Conservation (phyloP, 2,113 vertebrate species). For the Ceyx cyanopectus region DNA sequence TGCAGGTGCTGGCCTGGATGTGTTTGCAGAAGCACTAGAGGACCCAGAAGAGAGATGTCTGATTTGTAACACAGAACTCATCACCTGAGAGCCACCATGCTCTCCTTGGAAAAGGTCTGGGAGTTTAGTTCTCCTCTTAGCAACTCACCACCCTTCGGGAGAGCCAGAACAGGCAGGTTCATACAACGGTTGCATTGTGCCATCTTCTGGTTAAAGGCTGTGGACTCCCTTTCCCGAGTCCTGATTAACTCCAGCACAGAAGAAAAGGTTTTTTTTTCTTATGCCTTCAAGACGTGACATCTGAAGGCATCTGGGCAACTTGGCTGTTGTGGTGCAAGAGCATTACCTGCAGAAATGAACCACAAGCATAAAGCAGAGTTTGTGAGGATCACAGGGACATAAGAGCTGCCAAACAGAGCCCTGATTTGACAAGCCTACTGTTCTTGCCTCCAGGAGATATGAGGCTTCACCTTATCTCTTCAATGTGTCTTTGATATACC, state of each 20-base stretch:
- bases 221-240: not conserved
- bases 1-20: rapidly evolving
- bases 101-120: not conserved
- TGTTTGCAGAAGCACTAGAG: not conserved
- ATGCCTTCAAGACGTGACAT: not conserved
- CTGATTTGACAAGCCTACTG: not conserved
- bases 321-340: not conserved
- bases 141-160: rapidly evolving
- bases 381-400: rapidly evolving
- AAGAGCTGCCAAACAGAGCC: not conserved
- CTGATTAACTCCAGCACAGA: not conserved
- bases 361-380: not conserved
- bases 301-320: not conserved
- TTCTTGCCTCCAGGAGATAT: not conserved
- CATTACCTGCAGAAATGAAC: not conserved
- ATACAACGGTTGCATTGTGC: slow-evolving; percentile 62
- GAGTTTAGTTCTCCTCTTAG: not conserved
- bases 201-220: slow-evolving; percentile 69
- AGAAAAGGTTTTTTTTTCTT: not conserved
- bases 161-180: not conserved
- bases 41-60: not conserved
- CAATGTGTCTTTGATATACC: not conserved
- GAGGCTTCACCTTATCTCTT: not conserved
- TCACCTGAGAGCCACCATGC: not conserved
- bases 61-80: not conserved